A percentile compares a stretch with the other conserved stretches of the same genome.
Evolutionary conservation across 2,113 vertebrate species (phyloP).

Genomic region (Pogonocichla stellata): DNA sequence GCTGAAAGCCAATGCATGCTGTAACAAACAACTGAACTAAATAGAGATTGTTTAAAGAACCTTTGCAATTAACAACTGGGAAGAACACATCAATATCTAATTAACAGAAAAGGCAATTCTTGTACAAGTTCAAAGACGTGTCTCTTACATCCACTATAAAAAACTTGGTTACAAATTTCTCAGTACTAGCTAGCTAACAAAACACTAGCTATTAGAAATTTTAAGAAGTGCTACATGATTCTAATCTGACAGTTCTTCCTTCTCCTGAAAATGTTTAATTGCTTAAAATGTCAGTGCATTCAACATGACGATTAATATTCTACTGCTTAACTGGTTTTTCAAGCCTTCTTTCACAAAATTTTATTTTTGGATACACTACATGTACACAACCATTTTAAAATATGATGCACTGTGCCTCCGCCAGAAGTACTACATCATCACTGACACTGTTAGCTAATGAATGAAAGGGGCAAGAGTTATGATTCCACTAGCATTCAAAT

Average conservation of each 20-base stretch:
- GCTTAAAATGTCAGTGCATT: neutral
- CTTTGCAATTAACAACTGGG: conserved; percentile 40
- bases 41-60: neutral
- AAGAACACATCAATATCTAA: conserved; percentile 39
- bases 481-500: neutral
- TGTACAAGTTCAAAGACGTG: neutral
- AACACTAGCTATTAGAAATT: neutral
- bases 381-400: neutral
- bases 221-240: neutral
- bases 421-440: neutral
- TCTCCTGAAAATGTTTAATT: neutral
- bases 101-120: neutral
- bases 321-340: neutral
- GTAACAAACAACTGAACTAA: conserved; percentile 31
- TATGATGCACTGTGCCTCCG: neutral
- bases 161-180: neutral
- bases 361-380: neutral
- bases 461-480: neutral
- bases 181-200: neutral
- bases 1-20: neutral
- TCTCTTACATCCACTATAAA: neutral
- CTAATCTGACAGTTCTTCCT: neutral
- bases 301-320: neutral
- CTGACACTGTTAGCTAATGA: neutral
- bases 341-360: neutral